Evolutionary conservation across 92 coral and sea anemone genomes (phyloP).

Genomic region (Palythoa caribaeorum): DNA sequence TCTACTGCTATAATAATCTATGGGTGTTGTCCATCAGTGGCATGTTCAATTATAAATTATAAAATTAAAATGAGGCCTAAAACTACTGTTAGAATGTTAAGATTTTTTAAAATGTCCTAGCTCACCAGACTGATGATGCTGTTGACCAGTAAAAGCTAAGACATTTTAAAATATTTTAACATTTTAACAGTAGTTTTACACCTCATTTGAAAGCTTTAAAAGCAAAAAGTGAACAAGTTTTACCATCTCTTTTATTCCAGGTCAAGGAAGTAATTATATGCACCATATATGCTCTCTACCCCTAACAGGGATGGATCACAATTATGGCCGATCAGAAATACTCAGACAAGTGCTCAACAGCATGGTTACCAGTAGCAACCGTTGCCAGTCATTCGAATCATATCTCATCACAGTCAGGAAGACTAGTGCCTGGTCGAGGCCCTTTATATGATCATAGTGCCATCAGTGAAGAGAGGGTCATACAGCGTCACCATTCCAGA

Average conservation of each 20-base stretch:
- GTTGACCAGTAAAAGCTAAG: too few species aligned
- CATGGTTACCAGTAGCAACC: slow-evolving; percentile 48
- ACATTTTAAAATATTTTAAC: too few species aligned
- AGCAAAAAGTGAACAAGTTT: neutral
- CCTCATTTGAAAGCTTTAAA: too few species aligned
- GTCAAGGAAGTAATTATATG: slow-evolving; percentile 6
- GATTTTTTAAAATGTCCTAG: too few species aligned
- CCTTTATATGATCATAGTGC: slow-evolving; percentile 42
- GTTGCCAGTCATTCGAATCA: slow-evolving; percentile 44
- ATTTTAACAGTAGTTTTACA: too few species aligned
- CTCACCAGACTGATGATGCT: too few species aligned
- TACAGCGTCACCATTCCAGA: slow-evolving; percentile 39
- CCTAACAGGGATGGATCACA: slow-evolving; percentile 52
- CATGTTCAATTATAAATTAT: too few species aligned
- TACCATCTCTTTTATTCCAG: neutral
- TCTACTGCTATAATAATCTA: too few species aligned
- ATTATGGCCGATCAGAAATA: slow-evolving; percentile 51
- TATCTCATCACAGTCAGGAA: slow-evolving; percentile 28
- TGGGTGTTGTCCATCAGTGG: too few species aligned
- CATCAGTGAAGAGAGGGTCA: slow-evolving; percentile 30
- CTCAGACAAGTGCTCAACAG: slow-evolving; percentile 36
- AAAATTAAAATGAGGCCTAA: too few species aligned
- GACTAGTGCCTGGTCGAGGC: slow-evolving; percentile 44
- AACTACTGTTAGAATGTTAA: too few species aligned
- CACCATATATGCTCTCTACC: slow-evolving; percentile 23